Conservation (phyloP, 2,888 invertebrate species). For the Cryptocephalus moraei region DNA sequence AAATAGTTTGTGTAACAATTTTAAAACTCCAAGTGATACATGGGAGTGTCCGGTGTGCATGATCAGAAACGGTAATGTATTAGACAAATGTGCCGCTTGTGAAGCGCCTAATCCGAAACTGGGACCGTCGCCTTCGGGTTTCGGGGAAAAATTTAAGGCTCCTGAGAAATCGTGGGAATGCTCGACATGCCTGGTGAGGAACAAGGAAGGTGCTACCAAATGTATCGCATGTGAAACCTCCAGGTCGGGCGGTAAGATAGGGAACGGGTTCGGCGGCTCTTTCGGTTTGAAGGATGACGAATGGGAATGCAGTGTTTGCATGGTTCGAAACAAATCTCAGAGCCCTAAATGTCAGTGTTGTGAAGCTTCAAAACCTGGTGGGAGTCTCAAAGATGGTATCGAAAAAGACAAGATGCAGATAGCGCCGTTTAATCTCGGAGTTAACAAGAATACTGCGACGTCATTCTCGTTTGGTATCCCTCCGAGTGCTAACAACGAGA, state of each 20-base stretch:
- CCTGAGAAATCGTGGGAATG: slow-evolving; percentile 47
- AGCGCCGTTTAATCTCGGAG: slow-evolving; percentile 41
- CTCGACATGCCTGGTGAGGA: slow-evolving; percentile 46
- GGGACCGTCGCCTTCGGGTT: slow-evolving; percentile 3
- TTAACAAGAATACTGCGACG: slow-evolving; percentile 35
- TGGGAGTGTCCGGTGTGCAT: slow-evolving; percentile 54
- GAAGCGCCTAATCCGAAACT: slow-evolving; percentile 33
- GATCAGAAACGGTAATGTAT: slow-evolving; percentile 42
- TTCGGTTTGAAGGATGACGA: slow-evolving; percentile 25
- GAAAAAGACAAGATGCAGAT: slow-evolving; percentile 20
- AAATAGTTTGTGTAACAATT: slow-evolving; percentile 14
- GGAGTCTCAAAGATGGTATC: slow-evolving; percentile 1
- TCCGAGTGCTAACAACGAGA: slow-evolving; percentile 2
- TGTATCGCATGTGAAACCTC: slow-evolving; percentile 47
- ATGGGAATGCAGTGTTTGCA: slow-evolving; percentile 54
- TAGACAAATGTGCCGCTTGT: slow-evolving; percentile 45
- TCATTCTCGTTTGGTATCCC: slow-evolving; percentile 36
- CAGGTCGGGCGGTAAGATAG: slow-evolving; percentile 31
- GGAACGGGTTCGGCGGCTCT: slow-evolving; percentile 10
- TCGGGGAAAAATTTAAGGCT: slow-evolving; percentile 34
- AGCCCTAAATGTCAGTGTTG: slow-evolving; percentile 46
- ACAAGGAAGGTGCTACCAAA: slow-evolving; percentile 36
- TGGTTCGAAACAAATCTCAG: slow-evolving; percentile 42
- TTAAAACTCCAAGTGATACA: slow-evolving; percentile 21
- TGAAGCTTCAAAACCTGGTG: slow-evolving; percentile 43